phyloP scores from a whole-genome alignment of 2,797 vertebrate species.

The Mus caroli region DNA sequence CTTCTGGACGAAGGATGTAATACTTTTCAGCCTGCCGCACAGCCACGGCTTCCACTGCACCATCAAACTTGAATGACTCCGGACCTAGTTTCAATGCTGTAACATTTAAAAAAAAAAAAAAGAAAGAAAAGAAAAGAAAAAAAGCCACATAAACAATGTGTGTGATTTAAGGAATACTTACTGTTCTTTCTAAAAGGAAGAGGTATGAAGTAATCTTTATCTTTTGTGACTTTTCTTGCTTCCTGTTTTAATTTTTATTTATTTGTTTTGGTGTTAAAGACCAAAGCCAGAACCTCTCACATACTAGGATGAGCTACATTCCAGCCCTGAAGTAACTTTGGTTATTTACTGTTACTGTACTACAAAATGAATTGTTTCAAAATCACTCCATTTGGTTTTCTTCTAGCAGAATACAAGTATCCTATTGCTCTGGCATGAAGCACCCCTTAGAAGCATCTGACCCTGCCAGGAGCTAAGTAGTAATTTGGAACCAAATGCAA shows the following conservation, averaged over 20 bases:
- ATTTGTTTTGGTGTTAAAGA: neutral
- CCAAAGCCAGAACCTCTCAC: neutral
- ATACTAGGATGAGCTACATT: neutral
- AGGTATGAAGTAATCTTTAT: neutral
- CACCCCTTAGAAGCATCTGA: constrained; percentile 79
- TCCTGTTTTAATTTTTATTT: neutral
- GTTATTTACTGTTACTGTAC: constrained; percentile 50
- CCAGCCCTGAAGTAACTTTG: neutral
- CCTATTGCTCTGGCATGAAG: constrained; percentile 64
- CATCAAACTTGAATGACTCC: constrained; percentile 99
- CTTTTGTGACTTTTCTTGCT: neutral
- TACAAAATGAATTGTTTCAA: constrained; percentile 70
- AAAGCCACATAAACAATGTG: neutral
- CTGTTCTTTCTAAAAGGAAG: neutral
- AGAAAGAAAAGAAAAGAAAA: constrained; percentile 41
- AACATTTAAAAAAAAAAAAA: constrained; percentile 59
- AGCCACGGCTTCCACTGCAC: constrained; percentile 96
- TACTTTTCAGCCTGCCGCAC: constrained; percentile 99
- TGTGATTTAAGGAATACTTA: neutral
- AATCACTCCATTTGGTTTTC: constrained; percentile 63
- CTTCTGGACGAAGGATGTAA: constrained; percentile 98
- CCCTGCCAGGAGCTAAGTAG: constrained; percentile 54
- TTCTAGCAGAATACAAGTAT: constrained; percentile 78
- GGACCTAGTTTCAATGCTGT: constrained; percentile 97
- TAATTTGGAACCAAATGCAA: constrained; percentile 78